phyloP scores from a whole-genome alignment of 2,113 vertebrate species.

The Trematomus loennbergii region DNA sequence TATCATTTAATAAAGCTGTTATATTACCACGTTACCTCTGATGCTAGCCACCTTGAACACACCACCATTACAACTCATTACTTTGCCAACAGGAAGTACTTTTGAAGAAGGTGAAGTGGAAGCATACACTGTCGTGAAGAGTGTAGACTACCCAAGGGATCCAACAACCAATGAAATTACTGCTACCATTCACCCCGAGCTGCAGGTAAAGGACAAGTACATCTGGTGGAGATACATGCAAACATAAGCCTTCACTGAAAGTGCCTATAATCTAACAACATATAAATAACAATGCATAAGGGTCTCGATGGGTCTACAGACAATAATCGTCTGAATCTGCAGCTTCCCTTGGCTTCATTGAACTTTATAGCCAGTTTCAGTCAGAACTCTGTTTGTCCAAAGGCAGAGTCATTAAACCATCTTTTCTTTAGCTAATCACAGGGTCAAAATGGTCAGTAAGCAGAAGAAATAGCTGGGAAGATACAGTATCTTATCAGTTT shows the following conservation, averaged over 20 bases:
- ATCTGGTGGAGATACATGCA: background rate
- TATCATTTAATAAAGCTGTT: background rate
- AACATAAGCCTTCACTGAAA: background rate
- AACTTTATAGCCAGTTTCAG: background rate
- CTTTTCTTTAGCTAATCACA: no score
- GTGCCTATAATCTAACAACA: background rate
- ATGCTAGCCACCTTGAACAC: background rate
- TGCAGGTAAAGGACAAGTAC: slow-evolving; percentile 76
- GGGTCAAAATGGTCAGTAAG: no score
- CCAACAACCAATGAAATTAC: slow-evolving; percentile 70
- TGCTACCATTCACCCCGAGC: slow-evolving; percentile 82
- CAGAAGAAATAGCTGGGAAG: no score
- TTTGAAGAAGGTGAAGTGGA: slow-evolving; percentile 85
- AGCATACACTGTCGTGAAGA: slow-evolving; percentile 30
- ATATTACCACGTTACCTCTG: background rate
- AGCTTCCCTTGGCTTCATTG: background rate
- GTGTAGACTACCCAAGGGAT: slow-evolving; percentile 85
- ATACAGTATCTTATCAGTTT: no score
- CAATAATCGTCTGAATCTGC: background rate
- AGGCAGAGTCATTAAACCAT: no score
- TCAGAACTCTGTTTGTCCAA: no score
- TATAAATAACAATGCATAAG: background rate
- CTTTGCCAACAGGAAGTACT: slow-evolving; percentile 71
- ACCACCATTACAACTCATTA: background rate
- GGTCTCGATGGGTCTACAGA: background rate